phyloP scores from a whole-genome alignment of 2,113 vertebrate species.

The Anser cygnoides region DNA sequence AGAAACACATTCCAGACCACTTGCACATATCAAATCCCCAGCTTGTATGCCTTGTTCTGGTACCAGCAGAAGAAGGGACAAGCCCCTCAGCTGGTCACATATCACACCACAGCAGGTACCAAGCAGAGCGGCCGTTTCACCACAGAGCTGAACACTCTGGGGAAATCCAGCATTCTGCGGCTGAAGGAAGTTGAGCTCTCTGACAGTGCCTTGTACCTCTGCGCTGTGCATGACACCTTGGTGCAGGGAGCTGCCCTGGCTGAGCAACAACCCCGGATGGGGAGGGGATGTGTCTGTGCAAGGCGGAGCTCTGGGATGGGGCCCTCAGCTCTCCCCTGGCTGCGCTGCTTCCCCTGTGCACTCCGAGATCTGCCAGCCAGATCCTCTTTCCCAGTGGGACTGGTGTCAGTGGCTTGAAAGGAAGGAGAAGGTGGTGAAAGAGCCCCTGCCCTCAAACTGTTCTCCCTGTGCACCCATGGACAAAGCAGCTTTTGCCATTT shows the following conservation, averaged over 20 bases:
- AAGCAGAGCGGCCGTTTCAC: rapidly evolving
- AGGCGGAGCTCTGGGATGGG: not conserved
- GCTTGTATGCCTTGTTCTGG: rapidly evolving
- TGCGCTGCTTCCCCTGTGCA: too few relatives aligned
- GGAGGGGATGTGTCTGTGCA: not conserved
- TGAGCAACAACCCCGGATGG: not conserved
- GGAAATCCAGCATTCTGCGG: not conserved
- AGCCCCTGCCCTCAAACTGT: too few relatives aligned
- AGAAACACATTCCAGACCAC: not conserved
- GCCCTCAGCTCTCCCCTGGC: too few relatives aligned
- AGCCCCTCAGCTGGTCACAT: not conserved
- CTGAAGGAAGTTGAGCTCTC: not conserved
- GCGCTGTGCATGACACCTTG: not conserved
- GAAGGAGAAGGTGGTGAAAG: too few relatives aligned
- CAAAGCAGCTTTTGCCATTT: too few relatives aligned
- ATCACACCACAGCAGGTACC: rapidly evolving
- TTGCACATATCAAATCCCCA: rapidly evolving
- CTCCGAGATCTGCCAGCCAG: too few relatives aligned
- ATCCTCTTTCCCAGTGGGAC: too few relatives aligned
- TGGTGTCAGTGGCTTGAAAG: too few relatives aligned
- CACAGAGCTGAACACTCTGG: not conserved
- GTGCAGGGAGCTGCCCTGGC: not conserved
- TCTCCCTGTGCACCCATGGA: too few relatives aligned
- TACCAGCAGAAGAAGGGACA: not conserved
- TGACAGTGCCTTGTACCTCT: not conserved